phyloP scores from a whole-genome alignment of 2,797 vertebrate species.

The Sebastes taczanowskii region DNA sequence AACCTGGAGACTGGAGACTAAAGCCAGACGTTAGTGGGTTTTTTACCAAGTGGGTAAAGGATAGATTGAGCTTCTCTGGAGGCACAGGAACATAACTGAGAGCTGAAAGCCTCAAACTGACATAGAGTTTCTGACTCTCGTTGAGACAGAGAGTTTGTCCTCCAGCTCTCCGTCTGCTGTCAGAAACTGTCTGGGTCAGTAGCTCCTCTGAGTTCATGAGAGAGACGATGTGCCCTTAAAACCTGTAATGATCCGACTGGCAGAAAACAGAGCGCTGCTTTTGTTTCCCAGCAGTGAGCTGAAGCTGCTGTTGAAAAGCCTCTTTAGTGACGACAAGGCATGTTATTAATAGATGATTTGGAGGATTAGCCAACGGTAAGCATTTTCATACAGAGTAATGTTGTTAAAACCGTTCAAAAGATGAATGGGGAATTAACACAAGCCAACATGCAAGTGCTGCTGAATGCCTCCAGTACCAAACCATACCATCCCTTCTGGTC shows the following conservation, averaged over 20 bases:
- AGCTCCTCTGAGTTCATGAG: too few relatives aligned
- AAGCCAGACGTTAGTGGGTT: too few relatives aligned
- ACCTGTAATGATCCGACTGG: neutral
- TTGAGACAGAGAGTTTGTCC: too few relatives aligned
- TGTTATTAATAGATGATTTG: conserved; percentile 26
- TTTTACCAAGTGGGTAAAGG: too few relatives aligned
- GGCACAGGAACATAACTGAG: too few relatives aligned
- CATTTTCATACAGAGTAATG: neutral
- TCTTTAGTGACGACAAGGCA: conserved; percentile 5
- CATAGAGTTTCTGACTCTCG: too few relatives aligned
- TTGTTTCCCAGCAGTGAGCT: conserved; percentile 1
- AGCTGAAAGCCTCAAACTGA: too few relatives aligned
- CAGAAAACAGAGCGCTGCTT: conserved; percentile 4
- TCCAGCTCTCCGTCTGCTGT: too few relatives aligned
- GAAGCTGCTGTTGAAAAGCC: neutral
- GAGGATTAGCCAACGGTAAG: conserved; percentile 45
- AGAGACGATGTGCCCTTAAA: neutral
- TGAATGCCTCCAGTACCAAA: too few relatives aligned
- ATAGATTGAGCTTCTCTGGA: too few relatives aligned
- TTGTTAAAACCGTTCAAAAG: neutral
- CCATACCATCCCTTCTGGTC: neutral
- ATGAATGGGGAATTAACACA: neutral
- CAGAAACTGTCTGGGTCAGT: too few relatives aligned
- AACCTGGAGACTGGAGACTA: too few relatives aligned
- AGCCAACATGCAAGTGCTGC: neutral